Base-by-base conservation (phyloP, 2,113 vertebrate genomes). In the Chionodraco myersi region DNA sequence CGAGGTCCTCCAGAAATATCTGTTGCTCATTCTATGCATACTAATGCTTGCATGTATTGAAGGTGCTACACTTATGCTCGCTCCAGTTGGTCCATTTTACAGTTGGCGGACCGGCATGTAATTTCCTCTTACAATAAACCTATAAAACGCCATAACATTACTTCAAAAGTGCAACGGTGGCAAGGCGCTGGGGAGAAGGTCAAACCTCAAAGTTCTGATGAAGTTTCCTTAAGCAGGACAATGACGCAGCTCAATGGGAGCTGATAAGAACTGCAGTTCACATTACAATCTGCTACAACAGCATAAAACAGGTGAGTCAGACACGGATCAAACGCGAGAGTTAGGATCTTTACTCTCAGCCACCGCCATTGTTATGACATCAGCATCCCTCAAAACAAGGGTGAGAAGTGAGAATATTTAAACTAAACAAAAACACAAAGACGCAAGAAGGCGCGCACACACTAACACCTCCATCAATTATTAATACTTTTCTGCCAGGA, bases 401-500 rank as follows among this genome's bases (percentile, higher is more conserved):
- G 18, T n/a, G 18, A 77, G 51, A 45, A 16, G 47, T 59, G 12
- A 68, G 61, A 73, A 45, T 63, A 78, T 61, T 72, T 84, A 53
- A 70, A 73, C 23, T 14, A 70, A 51, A 86, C 45, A 85, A 53
- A 41, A 45, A 72, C 18, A 63, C 66, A 59, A 8, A 61, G 6
- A 74, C 57, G 10, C 49, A 76, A 34, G 68, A 15, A 12, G 13
- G 6, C 53, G 7, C 36, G 14, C 59, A 59, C 51, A 51, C 60
- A 58, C 44, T 18, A 26, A 58, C 53, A 51, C 13, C 60, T 49
- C 64, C 6, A 6, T n/a, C 11, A 16, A n/a, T 5, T 90, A 90
- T 92, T 89, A 48, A 92, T 68, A 41, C 30, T 70, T 81, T 75
- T 83, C 81, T 88, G 70, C 70, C 75, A 89, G 78, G 64, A 86